Conservation (phyloP, 2,888 invertebrate genomes). For the Schizaphis graminum region DNA sequence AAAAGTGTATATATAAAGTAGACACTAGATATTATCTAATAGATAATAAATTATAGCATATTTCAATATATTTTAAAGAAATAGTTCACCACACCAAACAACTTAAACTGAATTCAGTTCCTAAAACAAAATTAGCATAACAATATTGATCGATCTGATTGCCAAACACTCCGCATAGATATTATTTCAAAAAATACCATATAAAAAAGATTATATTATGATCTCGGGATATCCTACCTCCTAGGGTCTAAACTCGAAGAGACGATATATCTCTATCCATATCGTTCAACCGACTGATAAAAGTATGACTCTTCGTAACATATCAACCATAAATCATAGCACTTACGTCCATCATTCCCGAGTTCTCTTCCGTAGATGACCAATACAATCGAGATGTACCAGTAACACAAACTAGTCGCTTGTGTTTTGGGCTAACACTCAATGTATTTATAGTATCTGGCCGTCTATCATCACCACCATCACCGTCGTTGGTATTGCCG, state of each 20-base stretch:
- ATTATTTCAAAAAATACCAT: too few species aligned
- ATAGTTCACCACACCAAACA: too few species aligned
- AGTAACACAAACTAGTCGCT: constrained; percentile 26
- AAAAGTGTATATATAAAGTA: too few species aligned
- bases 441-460: constrained; percentile 13
- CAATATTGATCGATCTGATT: neutral
- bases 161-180: too few species aligned
- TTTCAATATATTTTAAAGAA: too few species aligned
- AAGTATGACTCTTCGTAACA: neutral
- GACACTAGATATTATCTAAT: too few species aligned
- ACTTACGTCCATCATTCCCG: neutral
- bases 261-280: neutral
- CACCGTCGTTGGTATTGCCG: neutral
- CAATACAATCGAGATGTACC: neutral
- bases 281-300: neutral
- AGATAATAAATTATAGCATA: too few species aligned
- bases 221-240: neutral
- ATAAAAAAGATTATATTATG: too few species aligned
- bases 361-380: neutral
- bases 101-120: too few species aligned
- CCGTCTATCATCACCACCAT: neutral
- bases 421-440: constrained; percentile 11
- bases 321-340: neutral
- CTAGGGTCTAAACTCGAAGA: neutral
- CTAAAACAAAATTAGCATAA: neutral